Evolutionary conservation across 2,888 invertebrate genomes (phyloP).

Genomic region (Ametastegia equiseti): DNA sequence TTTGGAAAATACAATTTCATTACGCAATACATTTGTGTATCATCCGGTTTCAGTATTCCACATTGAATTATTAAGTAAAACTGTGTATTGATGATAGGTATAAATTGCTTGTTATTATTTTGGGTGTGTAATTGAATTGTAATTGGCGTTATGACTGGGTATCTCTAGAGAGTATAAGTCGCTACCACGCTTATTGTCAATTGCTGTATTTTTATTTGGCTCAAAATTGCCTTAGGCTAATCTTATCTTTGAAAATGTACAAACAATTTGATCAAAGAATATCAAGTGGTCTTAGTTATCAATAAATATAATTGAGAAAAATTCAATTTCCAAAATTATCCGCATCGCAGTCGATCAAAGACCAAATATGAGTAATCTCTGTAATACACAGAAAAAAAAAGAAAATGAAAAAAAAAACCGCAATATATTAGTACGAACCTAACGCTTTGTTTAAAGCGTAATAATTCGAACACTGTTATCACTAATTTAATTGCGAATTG

Average conservation of each 20-base stretch:
- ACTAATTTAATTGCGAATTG: neutral
- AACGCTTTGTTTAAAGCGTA: neutral
- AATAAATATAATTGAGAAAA: neutral
- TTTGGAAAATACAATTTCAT: too few relatives aligned
- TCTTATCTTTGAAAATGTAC: neutral
- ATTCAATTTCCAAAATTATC: neutral
- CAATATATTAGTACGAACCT: too few relatives aligned
- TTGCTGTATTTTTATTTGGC: neutral
- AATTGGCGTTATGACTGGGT: neutral
- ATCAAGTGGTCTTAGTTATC: neutral
- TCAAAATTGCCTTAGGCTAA: neutral
- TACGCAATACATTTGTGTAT: too few relatives aligned
- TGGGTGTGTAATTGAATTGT: neutral
- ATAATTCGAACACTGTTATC: slow-evolving; percentile 18
- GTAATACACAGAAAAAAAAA: neutral
- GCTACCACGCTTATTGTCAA: neutral
- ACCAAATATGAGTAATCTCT: neutral
- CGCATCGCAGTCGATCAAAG: neutral
- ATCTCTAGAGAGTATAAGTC: neutral
- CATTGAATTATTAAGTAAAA: too few relatives aligned
- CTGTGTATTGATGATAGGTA: too few relatives aligned
- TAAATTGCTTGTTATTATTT: neutral
- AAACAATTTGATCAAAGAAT: neutral
- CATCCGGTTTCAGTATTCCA: too few relatives aligned
- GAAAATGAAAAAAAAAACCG: too few relatives aligned